These are phyloP conservation scores for Shinisaurus crocodilurus DNA, from an alignment of 2,113 vertebrate genomes.

Conservation along the genomic window DNA sequence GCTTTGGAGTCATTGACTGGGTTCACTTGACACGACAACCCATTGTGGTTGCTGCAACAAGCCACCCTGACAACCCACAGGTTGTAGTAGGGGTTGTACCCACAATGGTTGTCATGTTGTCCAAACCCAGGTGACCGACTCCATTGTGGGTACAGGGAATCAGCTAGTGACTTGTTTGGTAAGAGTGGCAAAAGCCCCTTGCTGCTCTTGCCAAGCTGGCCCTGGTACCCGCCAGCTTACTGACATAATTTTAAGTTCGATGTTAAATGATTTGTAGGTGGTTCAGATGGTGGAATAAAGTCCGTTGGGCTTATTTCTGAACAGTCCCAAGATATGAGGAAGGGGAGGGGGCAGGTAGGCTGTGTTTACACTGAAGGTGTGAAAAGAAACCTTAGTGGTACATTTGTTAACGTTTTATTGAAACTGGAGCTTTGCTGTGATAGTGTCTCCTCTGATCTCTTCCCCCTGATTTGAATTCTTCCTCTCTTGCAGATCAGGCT, in stretches of 20 bases:
- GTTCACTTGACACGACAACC: too few relatives aligned
- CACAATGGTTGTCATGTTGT: too few relatives aligned
- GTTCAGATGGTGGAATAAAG: neutral
- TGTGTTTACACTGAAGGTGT: neutral
- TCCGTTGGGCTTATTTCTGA: neutral
- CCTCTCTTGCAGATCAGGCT: constrained; percentile 88
- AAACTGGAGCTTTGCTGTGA: neutral
- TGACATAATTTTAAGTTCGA: neutral
- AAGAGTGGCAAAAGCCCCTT: too few relatives aligned
- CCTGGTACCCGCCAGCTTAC: too few relatives aligned
- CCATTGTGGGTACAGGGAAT: too few relatives aligned
- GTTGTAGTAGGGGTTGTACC: too few relatives aligned
- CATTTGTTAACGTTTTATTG: neutral
- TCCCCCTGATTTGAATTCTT: constrained; percentile 32
- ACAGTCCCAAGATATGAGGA: too few relatives aligned
- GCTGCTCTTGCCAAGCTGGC: too few relatives aligned
- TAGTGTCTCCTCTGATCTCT: neutral
- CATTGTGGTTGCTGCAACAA: too few relatives aligned
- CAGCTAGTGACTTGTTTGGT: too few relatives aligned
- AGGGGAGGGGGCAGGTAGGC: neutral
- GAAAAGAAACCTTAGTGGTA: neutral
- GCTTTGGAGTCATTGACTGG: neutral
- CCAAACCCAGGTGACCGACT: too few relatives aligned
- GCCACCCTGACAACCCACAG: too few relatives aligned
- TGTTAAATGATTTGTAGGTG: neutral